Base-by-base conservation (phyloP, 2,888 invertebrate species). In the Perdita meconis region DNA sequence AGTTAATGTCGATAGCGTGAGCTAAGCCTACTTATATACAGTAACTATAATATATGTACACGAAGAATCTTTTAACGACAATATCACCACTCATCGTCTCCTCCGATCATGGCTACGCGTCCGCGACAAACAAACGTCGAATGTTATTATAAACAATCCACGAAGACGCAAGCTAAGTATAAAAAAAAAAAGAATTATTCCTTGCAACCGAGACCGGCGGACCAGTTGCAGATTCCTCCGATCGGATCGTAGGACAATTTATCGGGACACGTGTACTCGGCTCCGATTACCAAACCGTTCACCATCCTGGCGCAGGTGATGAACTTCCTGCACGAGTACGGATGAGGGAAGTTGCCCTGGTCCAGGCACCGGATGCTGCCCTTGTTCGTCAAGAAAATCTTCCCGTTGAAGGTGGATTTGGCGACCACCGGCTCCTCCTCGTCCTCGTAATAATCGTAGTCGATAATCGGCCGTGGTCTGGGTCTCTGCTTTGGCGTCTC, bases 161-260 rank as follows among this genome's bases (percentile, higher is more conserved):
- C n/a, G n/a, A n/a, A n/a, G n/a, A n/a, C n/a, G n/a, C n/a, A n/a
- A n/a, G n/a, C n/a, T n/a, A n/a, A n/a, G n/a, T n/a, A n/a, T n/a
- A n/a, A n/a, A n/a, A n/a, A n/a, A n/a, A n/a, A n/a, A 16, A 30
- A 40, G 19, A 19, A 34, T 87, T 69, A 89, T 13, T 96, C 96
- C 78, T 95, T 95, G 88, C 97, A 97, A 0, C 96, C 96, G 16
- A 96, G 93, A 0, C 96, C 97, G 0, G 96, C 95, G 0, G 96
- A 95, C 97, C 97, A 97, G 93, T 97, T 97, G 91, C 98, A 98
- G 85, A 97, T 97, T 24, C 97, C 97, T 3, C 97, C 97, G 1
- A 97, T 95, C 0, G 97, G 97, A 91, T 98, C 97, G 90, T 97
- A 98, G 87, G 97, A 96, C 2, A 98, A 93, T 38, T 96, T 96